Conservation (phyloP, 2,113 vertebrate species). For the Leptobrachium ailaonicum region DNA sequence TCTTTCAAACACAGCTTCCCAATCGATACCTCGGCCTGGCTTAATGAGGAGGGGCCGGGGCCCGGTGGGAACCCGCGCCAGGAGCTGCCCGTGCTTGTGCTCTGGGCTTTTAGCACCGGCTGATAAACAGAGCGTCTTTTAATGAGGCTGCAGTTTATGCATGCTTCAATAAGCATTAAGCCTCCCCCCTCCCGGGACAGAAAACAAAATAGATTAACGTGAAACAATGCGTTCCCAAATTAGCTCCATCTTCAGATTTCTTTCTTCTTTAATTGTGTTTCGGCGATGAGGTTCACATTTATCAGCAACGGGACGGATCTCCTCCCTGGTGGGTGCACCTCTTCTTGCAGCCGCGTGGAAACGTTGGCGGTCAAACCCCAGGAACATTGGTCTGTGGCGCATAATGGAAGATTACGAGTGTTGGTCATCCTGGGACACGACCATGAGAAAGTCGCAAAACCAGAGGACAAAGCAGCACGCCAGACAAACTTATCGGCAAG, state of each 20-base stretch:
- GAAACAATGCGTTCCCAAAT: conserved; percentile 65
- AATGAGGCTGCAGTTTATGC: conserved; percentile 72
- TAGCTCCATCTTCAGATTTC: conserved; percentile 57
- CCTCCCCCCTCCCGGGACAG: conserved; percentile 60
- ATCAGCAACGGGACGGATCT: conserved; percentile 56
- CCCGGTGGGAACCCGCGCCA: conserved; percentile 81
- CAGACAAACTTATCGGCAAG: too few relatives aligned
- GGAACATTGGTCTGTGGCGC: neutral
- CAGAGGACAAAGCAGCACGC: too few relatives aligned
- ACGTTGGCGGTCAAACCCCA: conserved; percentile 22
- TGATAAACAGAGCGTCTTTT: conserved; percentile 67
- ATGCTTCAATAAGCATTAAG: conserved; percentile 60
- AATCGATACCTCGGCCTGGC: conserved; percentile 90
- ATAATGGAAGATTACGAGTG: neutral
- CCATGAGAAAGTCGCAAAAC: neutral
- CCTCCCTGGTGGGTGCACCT: conserved; percentile 30
- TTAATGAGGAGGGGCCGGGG: conserved; percentile 90
- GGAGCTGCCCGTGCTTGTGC: conserved; percentile 67
- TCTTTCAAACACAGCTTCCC: conserved; percentile 84
- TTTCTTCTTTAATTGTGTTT: conserved; percentile 56
- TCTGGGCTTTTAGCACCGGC: conserved; percentile 50
- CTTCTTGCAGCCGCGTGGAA: neutral
- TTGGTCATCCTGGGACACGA: neutral
- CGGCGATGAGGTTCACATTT: conserved; percentile 53
- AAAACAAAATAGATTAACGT: conserved; percentile 61